Evolutionary conservation across 2,888 invertebrate genomes (phyloP), one percentile per base, ranked within the genome.

Genomic region (Epinotia bilunana): DNA sequence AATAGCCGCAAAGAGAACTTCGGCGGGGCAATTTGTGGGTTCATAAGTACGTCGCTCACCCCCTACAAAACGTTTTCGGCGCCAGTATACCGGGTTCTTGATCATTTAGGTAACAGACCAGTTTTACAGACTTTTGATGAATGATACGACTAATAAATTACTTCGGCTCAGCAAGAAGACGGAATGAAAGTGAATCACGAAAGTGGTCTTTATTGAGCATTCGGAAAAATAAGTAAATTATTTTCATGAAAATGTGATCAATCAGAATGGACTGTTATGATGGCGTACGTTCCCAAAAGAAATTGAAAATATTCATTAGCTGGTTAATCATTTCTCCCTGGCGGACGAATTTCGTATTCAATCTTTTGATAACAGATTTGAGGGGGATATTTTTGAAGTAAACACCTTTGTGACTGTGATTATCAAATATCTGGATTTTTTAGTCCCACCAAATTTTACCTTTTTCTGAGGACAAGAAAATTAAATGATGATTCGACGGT

Each of bases 1-100:
- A 83, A 87, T 85, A 85, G 80, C 81, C 77, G 79, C 83, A 79
- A 82, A 84, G 77, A 78, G 77, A 83, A 82, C 81, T 83, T 83
- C 70, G 79, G 79, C 77, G 82, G 74, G 83, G 81, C 83, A 84
- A 79, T 86, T 85, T 83, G 84, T 82, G 80, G 78, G 75, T 79
- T 78, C 77, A 77, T 77, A 83, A 86, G 77, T 83, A 79, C 79
- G 78, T 80, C 75, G 78, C 79, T 82, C 84, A 85, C 79, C 82
- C 82, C 78, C 80, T 80, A 80, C 80, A 83, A 86, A 86, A 82
- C 78, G 83, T 81, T 84, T 83, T 81, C 81, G 81, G 80, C 72
- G 73, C 65, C 64, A 57, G 49, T 58, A 60, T 71, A 76, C 73
- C 62, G 67, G 71, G 69, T 55, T 79, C 81, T 80, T 77, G 79